phyloP scores from a whole-genome alignment of 2,113 vertebrate species.

The Nestor notabilis region DNA sequence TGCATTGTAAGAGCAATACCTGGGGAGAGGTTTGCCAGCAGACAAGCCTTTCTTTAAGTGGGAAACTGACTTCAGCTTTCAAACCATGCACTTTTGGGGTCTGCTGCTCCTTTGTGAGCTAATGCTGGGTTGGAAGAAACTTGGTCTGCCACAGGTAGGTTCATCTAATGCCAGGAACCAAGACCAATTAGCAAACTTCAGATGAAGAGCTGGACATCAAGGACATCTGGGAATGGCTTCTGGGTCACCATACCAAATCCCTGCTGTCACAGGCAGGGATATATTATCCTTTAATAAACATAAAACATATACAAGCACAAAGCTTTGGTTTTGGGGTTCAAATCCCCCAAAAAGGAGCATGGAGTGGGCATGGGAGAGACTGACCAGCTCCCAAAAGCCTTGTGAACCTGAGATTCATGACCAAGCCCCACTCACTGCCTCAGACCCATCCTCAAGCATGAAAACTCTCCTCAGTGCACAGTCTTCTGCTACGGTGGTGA shows the following conservation, averaged over 20 bases:
- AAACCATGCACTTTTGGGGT: background rate
- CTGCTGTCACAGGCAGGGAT: background rate
- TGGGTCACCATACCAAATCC: background rate
- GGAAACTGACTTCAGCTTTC: background rate
- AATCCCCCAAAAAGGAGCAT: background rate
- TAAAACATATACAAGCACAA: background rate
- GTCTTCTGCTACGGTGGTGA: fast-evolving
- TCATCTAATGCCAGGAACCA: background rate
- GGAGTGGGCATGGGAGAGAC: fast-evolving
- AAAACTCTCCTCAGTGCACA: background rate
- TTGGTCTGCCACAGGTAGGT: background rate
- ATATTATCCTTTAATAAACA: background rate
- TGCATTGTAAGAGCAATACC: background rate
- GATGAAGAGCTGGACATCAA: background rate
- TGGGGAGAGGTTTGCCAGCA: background rate
- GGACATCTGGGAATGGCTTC: background rate
- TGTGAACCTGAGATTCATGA: background rate
- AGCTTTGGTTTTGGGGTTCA: background rate
- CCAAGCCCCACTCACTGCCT: background rate
- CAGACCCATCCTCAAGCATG: background rate
- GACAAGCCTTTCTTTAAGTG: background rate
- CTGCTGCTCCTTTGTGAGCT: background rate
- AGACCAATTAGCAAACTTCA: background rate
- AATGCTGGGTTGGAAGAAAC: background rate
- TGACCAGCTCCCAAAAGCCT: background rate